These are phyloP conservation scores for Campylorhamphus procurvoides DNA, from an alignment of 2,113 vertebrate species.

Conservation along the genomic window DNA sequence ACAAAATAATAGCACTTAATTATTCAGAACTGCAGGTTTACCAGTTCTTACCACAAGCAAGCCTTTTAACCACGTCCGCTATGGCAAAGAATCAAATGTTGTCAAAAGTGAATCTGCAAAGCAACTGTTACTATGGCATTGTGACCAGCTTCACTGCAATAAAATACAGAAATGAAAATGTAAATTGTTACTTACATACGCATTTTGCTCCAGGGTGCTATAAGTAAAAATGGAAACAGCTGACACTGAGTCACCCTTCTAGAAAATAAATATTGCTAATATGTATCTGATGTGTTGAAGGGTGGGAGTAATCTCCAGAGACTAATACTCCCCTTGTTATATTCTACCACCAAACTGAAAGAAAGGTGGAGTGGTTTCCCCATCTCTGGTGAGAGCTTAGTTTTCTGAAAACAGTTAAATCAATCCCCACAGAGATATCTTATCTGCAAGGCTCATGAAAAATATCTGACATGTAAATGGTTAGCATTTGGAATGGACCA, in stretches of 20 bases:
- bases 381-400: neutral
- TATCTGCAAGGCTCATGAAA: conserved; percentile 42
- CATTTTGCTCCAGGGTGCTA: conserved; percentile 43
- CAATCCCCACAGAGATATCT: conserved; percentile 16
- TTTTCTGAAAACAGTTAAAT: neutral
- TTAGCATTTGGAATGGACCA: conserved; percentile 48
- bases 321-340: neutral
- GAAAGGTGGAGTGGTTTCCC: conserved; percentile 2
- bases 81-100: conserved; percentile 9
- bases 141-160: neutral
- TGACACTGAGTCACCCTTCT: conserved; percentile 42
- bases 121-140: conserved; percentile 1
- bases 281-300: conserved; percentile 42
- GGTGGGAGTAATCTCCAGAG: conserved; percentile 41
- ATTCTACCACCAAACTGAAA: conserved; percentile 21
- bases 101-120: conserved; percentile 24
- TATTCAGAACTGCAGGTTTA: conserved; percentile 2
- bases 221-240: conserved; percentile 56
- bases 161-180: conserved; percentile 46
- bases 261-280: conserved; percentile 45
- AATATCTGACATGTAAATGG: conserved; percentile 33
- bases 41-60: neutral
- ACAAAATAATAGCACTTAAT: conserved; percentile 8
- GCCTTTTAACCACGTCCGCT: neutral
- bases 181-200: conserved; percentile 53